phyloP scores from a whole-genome alignment of 2,113 vertebrate species.

The Oplegnathus fasciatus region DNA sequence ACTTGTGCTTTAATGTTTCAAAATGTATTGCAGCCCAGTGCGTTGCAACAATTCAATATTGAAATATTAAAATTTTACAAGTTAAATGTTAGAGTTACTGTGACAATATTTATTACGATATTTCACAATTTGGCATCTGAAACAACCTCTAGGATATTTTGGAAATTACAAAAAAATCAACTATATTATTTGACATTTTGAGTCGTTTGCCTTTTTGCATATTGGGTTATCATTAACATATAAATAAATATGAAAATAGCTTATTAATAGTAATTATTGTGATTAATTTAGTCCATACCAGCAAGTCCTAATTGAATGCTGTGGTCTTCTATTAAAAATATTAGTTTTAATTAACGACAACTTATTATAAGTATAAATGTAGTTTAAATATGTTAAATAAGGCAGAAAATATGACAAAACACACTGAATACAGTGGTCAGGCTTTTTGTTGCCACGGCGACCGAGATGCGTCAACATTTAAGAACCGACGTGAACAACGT shows the following conservation, averaged over 20 bases:
- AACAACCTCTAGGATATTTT: not conserved
- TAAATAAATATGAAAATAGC: not conserved
- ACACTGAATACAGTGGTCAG: not conserved
- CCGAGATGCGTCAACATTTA: conserved; percentile 40
- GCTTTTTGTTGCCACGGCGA: conserved; percentile 63
- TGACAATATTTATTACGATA: too few relatives aligned
- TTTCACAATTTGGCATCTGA: not conserved
- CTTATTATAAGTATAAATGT: not conserved
- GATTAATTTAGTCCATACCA: not conserved
- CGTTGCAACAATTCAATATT: too few relatives aligned
- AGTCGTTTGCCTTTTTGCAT: too few relatives aligned
- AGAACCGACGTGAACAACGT: conserved; percentile 16
- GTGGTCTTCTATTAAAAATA: not conserved
- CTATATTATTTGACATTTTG: too few relatives aligned
- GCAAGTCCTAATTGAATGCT: not conserved
- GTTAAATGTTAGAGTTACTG: too few relatives aligned
- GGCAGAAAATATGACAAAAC: not conserved
- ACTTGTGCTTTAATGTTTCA: too few relatives aligned
- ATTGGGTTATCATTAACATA: too few relatives aligned
- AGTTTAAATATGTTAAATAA: not conserved
- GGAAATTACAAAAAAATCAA: not conserved
- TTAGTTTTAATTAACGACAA: too few relatives aligned
- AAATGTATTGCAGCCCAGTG: too few relatives aligned
- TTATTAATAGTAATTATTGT: not conserved
- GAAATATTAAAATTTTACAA: too few relatives aligned